Conservation (phyloP, 2,888 invertebrate genomes). For the Lymantria monacha region DNA sequence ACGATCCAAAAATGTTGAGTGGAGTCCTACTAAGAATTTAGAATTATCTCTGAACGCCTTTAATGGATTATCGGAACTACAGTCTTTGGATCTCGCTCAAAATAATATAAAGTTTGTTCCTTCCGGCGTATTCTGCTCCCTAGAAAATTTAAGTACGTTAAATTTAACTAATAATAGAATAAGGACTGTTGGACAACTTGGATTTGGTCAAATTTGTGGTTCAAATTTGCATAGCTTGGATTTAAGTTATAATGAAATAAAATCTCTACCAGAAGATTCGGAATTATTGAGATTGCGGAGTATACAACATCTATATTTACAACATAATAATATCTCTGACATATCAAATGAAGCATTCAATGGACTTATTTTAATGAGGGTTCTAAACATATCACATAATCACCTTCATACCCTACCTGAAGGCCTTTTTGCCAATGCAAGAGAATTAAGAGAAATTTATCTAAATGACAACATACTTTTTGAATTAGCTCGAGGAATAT, state of each 20-base stretch:
- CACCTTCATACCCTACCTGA: constrained; percentile 90
- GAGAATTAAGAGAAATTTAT: constrained; percentile 91
- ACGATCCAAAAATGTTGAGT: constrained; percentile 90
- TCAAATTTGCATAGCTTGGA: constrained; percentile 89
- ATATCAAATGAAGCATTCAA: constrained; percentile 90
- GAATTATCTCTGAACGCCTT: constrained; percentile 88
- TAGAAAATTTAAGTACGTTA: constrained; percentile 89
- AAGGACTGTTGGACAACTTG: constrained; percentile 88
- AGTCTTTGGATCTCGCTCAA: constrained; percentile 89
- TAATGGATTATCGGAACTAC: constrained; percentile 89
- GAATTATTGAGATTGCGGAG: constrained; percentile 89
- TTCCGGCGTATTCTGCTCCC: constrained; percentile 89
- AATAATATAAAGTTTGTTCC: constrained; percentile 92
- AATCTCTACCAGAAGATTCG: constrained; percentile 87
- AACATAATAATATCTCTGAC: constrained; percentile 91
- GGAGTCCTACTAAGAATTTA: constrained; percentile 88
- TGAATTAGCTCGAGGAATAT: constrained; percentile 90
- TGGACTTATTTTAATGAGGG: constrained; percentile 89
- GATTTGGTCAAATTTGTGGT: constrained; percentile 85
- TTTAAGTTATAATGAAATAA: constrained; percentile 90
- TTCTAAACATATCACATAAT: constrained; percentile 94
- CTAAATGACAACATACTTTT: constrained; percentile 92
- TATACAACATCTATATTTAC: constrained; percentile 89
- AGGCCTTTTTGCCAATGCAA: constrained; percentile 90
- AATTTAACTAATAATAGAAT: constrained; percentile 94